Evolutionary conservation across 2,113 vertebrate species (phyloP).

Genomic region (Caranx melampygus): DNA sequence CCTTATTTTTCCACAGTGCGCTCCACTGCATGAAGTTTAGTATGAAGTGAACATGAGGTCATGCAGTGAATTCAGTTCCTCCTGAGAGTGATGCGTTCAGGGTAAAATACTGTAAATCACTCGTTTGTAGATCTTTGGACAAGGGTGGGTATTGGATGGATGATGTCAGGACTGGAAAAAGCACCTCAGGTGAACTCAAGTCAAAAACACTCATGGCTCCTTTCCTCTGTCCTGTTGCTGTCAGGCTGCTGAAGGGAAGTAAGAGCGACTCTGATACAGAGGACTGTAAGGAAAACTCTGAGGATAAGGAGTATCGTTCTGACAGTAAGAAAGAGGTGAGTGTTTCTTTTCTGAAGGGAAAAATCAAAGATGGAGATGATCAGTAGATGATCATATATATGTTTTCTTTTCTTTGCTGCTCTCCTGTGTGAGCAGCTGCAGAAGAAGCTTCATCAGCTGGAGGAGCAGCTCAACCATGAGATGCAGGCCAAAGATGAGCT

Average conservation of each 20-base stretch:
- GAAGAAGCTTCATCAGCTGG: conserved; percentile 88
- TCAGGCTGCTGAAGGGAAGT: conserved; percentile 74
- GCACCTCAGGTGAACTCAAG: background rate
- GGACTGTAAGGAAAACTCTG: conserved; percentile 50
- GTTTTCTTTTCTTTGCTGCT: background rate
- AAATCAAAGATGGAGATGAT: background rate
- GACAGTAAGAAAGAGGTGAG: conserved; percentile 75
- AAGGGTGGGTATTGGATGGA: background rate
- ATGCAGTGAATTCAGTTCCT: background rate
- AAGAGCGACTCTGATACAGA: conserved; percentile 54
- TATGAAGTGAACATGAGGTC: background rate
- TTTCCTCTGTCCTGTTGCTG: conserved; percentile 5
- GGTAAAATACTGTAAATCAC: background rate
- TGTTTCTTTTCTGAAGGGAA: background rate
- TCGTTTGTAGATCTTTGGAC: conserved; percentile 1
- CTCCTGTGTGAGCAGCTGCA: conserved; percentile 83
- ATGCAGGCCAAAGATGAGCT: conserved; percentile 95
- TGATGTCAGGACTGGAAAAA: conserved; percentile 17
- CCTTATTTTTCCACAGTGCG: conserved; percentile 8
- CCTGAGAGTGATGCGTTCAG: background rate
- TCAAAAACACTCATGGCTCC: background rate
- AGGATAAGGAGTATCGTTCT: conserved; percentile 63
- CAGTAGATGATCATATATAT: background rate
- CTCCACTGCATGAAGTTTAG: background rate
- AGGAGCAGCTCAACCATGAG: conserved; percentile 92